Conservation (phyloP, 2,888 invertebrate species). For the Megaustenia siamemsis region DNA sequence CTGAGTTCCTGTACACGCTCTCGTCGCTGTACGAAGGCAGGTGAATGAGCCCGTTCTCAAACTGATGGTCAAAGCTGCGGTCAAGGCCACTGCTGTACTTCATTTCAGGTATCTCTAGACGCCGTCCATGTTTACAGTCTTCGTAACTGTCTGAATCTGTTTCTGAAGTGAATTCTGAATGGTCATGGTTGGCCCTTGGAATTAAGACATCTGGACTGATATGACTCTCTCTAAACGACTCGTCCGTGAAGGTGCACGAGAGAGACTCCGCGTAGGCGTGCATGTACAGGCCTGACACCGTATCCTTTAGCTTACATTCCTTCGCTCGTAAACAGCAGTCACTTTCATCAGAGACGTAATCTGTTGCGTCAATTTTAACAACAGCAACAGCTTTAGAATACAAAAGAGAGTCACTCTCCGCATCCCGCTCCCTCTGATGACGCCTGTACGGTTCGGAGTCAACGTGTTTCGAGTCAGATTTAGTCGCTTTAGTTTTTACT, state of each 20-base stretch:
- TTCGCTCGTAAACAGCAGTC: background rate
- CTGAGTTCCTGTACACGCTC: background rate
- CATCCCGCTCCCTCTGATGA: background rate
- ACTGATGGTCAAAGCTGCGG: background rate
- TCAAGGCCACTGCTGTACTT: background rate
- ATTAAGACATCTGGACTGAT: background rate
- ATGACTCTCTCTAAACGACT: constrained; percentile 2
- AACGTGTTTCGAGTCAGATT: background rate
- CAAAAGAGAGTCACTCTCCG: background rate
- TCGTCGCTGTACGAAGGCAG: background rate
- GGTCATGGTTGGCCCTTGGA: background rate
- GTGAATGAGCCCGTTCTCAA: constrained; percentile 2
- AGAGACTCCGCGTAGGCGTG: constrained; percentile 21
- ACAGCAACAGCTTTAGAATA: background rate
- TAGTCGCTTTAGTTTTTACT: background rate
- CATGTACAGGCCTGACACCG: background rate
- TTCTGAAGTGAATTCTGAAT: background rate
- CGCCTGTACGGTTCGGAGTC: background rate
- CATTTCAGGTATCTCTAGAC: background rate
- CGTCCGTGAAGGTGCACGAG: constrained; percentile 10
- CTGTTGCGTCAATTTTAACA: background rate
- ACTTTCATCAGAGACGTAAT: background rate
- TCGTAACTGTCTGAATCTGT: background rate
- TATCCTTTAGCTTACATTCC: background rate
- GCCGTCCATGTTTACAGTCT: background rate